These are phyloP conservation scores for Andinoacara biseriatus DNA, from an alignment of 2,113 vertebrate species.

Conservation along the genomic window DNA sequence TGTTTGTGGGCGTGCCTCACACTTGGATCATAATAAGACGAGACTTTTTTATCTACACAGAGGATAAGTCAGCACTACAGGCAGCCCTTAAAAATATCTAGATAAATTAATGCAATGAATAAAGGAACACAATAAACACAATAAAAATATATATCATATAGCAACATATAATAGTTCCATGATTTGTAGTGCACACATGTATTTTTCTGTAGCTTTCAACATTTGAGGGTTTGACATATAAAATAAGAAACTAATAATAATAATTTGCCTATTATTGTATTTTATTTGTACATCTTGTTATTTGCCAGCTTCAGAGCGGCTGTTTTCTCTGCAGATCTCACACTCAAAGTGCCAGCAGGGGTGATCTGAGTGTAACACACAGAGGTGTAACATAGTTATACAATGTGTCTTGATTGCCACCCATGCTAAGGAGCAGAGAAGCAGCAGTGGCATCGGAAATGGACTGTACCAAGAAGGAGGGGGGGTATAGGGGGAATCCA, in stretches of 20 bases:
- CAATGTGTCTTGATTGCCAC: constrained; percentile 68
- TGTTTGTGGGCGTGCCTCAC: constrained; percentile 10
- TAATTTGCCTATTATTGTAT: neutral
- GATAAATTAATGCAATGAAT: too few species aligned
- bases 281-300: neutral
- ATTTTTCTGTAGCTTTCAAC: too few species aligned
- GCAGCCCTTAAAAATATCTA: neutral
- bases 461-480: constrained; percentile 75
- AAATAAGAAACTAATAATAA: neutral
- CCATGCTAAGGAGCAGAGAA: constrained; percentile 65
- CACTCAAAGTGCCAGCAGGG: constrained; percentile 10
- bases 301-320: neutral
- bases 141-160: too few species aligned
- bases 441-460: constrained; percentile 70
- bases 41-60: neutral
- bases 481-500: neutral
- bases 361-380: constrained; percentile 4
- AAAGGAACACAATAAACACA: too few species aligned
- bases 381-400: constrained; percentile 67
- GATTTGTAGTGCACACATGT: too few species aligned
- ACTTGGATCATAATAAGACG: neutral
- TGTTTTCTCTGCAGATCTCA: neutral
- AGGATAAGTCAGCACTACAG: neutral
- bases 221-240: too few species aligned
- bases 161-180: too few species aligned